These are phyloP conservation scores for Torymus auratus DNA, from an alignment of 2,888 invertebrate species.

Conservation along the genomic window DNA sequence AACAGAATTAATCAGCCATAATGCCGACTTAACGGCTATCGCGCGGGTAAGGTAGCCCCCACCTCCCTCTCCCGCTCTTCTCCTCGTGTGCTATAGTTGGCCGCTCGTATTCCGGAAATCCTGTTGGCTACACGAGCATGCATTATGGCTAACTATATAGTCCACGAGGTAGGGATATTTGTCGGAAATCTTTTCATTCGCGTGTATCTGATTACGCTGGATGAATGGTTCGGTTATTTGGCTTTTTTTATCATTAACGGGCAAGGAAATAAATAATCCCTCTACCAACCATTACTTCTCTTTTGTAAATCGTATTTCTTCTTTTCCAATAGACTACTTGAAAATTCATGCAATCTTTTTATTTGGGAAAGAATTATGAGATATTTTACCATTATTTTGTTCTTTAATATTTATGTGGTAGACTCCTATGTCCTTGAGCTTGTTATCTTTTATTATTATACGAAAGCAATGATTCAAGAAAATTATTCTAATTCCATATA, in stretches of 20 bases:
- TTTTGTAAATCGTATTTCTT: neutral
- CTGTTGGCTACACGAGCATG: conserved; percentile 43
- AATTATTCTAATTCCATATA: too few relatives aligned
- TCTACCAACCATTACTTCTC: neutral
- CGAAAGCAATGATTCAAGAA: too few relatives aligned
- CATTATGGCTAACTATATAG: conserved; percentile 44
- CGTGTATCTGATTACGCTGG: conserved; percentile 30
- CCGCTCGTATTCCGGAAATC: conserved; percentile 53
- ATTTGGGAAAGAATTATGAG: too few relatives aligned
- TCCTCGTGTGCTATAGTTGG: conserved; percentile 2
- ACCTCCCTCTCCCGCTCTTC: neutral
- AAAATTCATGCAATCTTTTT: too few relatives aligned
- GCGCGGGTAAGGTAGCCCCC: neutral
- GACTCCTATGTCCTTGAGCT: too few relatives aligned
- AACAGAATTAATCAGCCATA: conserved; percentile 59
- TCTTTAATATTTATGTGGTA: too few relatives aligned
- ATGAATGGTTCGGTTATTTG: conserved; percentile 44
- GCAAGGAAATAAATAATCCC: neutral
- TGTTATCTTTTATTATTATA: too few relatives aligned
- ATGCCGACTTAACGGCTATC: conserved; percentile 29
- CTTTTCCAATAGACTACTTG: too few relatives aligned
- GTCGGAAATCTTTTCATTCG: conserved; percentile 31
- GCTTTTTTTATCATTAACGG: neutral
- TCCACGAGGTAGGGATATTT: conserved; percentile 29
- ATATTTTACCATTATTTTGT: too few relatives aligned